Conservation (phyloP, 2,113 vertebrate species). For the Nymphicus hollandicus region DNA sequence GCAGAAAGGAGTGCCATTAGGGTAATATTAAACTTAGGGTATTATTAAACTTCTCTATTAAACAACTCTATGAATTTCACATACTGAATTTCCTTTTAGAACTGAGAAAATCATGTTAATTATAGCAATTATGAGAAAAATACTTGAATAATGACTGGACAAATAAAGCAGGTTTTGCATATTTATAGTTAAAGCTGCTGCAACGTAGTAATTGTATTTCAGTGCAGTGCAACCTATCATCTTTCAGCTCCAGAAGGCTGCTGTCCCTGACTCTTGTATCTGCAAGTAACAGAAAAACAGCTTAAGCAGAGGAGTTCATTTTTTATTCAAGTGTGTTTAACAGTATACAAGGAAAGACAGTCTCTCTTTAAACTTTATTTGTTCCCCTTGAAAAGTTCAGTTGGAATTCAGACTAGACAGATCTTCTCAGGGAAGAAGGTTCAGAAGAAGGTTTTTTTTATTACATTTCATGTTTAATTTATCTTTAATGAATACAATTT, state of each 20-base stretch:
- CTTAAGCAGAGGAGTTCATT: neutral
- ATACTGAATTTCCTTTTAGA: neutral
- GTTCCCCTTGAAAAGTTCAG: neutral
- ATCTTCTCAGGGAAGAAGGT: neutral
- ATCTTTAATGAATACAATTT: neutral
- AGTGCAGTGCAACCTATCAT: neutral
- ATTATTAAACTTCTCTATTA: neutral
- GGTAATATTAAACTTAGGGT: too few species aligned
- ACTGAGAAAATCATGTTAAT: neutral
- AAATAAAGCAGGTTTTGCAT: neutral
- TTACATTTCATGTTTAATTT: slow-evolving; percentile 24
- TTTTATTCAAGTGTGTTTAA: neutral
- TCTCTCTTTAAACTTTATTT: neutral
- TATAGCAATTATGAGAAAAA: neutral
- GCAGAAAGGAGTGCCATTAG: neutral
- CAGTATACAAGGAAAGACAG: neutral
- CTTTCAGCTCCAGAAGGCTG: neutral
- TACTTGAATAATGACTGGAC: neutral
- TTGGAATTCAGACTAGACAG: neutral
- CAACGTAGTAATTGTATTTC: neutral
- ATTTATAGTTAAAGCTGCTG: neutral
- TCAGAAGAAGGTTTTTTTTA: neutral
- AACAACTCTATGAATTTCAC: neutral
- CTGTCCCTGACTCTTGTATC: neutral
- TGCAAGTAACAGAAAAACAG: neutral